A percentile compares a stretch with the other conserved stretches of the same genome.
phyloP scores from a whole-genome alignment of 2,888 invertebrate genomes.

The Cosmorhoe ocellata region DNA sequence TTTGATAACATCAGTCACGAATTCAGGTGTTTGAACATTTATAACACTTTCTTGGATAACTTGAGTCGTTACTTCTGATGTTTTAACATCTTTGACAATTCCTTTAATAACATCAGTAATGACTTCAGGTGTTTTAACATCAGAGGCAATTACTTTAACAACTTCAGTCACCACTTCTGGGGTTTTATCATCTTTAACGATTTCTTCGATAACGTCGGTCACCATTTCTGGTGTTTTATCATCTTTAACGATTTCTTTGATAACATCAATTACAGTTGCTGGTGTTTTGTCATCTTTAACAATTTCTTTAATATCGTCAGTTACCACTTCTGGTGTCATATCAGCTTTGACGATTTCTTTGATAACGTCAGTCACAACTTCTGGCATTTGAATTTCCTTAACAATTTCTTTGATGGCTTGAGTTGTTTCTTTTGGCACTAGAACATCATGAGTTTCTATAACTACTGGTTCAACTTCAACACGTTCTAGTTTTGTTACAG shows the following conservation, averaged over 20 bases:
- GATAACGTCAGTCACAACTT: background rate
- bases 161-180: background rate
- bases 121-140: background rate
- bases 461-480: background rate
- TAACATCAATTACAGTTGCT: background rate
- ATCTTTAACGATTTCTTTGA: conserved; percentile 1
- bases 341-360: background rate
- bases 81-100: background rate
- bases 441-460: background rate
- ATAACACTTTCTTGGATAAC: background rate
- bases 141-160: background rate
- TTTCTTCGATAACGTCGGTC: background rate
- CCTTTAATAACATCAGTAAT: background rate
- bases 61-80: background rate
- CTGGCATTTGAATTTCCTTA: conserved; percentile 1
- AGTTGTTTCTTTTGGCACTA: background rate
- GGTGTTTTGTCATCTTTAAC: background rate
- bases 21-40: background rate
- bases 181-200: background rate
- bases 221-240: background rate
- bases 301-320: background rate
- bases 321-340: background rate
- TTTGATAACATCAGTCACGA: background rate
- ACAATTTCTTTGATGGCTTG: background rate
- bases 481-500: conserved; percentile 11